Evolutionary conservation across 2,797 vertebrate species (phyloP).

Genomic region (Oryzias sinensis): DNA sequence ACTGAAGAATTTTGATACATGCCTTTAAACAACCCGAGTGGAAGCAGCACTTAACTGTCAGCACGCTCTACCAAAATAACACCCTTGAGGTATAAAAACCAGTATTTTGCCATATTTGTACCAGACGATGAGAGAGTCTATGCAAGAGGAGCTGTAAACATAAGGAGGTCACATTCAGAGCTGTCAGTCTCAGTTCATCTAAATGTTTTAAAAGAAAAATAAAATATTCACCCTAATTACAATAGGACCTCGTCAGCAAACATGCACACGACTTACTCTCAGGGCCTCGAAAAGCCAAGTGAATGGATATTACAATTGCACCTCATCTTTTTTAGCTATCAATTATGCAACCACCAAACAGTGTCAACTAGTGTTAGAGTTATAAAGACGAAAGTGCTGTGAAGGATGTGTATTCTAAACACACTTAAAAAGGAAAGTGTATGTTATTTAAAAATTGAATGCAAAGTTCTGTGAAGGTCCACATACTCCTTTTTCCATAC

Average conservation of each 20-base stretch:
- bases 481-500: too few species aligned
- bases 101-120: conserved; percentile 8
- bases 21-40: too few species aligned
- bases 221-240: conserved; percentile 64
- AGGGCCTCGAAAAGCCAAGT: conserved; percentile 29
- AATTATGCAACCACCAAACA: too few species aligned
- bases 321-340: too few species aligned
- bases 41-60: conserved; percentile 9
- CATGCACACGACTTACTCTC: conserved; percentile 34
- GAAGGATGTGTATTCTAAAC: too few species aligned
- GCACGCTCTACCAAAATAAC: conserved; percentile 15
- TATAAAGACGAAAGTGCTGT: too few species aligned
- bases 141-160: conserved; percentile 3
- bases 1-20: too few species aligned
- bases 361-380: too few species aligned
- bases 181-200: conserved; percentile 37
- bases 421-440: too few species aligned
- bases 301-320: not conserved
- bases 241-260: conserved; percentile 52
- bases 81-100: conserved; percentile 2
- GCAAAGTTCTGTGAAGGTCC: too few species aligned
- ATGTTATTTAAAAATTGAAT: too few species aligned
- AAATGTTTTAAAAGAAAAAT: conserved; percentile 30
- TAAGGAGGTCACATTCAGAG: conserved; percentile 38
- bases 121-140: not conserved